Percentiles rank a stretch among this genome's conserved stretches.
Conservation (phyloP, 2,113 vertebrate species). For the Daphoenositta chrysoptera region DNA sequence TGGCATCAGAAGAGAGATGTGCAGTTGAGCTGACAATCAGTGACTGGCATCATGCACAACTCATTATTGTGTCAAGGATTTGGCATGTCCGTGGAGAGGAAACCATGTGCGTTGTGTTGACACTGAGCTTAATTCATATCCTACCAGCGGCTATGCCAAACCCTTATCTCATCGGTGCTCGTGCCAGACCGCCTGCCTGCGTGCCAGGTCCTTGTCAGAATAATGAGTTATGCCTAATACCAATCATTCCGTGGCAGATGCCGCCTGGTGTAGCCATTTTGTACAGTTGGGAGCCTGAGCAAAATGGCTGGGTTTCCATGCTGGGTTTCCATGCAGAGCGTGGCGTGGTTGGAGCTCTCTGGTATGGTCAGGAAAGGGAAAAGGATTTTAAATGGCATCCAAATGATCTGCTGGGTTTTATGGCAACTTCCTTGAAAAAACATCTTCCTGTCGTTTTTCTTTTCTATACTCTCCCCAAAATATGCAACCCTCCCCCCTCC, state of each 20-base stretch:
- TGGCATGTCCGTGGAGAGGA: slow-evolving; percentile 38
- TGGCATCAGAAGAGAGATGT: slow-evolving; percentile 22
- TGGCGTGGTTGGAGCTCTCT: accelerated
- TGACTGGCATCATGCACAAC: slow-evolving; percentile 2
- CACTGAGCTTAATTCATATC: slow-evolving; percentile 36
- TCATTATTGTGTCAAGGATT: slow-evolving; percentile 51
- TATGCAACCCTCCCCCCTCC: accelerated
- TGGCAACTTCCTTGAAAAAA: neutral
- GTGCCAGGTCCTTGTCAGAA: slow-evolving; percentile 58
- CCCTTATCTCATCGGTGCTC: slow-evolving; percentile 7
- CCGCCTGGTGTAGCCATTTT: slow-evolving; percentile 23
- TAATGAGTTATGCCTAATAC: slow-evolving; percentile 40
- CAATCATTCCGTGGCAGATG: slow-evolving; percentile 49
- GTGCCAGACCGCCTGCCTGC: neutral
- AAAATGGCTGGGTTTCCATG: neutral
- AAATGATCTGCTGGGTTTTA: neutral
- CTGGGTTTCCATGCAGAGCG: neutral
- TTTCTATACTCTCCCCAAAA: neutral
- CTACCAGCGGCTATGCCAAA: slow-evolving; percentile 15
- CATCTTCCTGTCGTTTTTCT: neutral
- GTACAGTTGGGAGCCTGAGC: neutral
- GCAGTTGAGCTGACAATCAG: slow-evolving; percentile 41
- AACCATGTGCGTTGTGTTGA: slow-evolving; percentile 28
- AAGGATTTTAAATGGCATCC: neutral
- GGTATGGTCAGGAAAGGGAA: no score